phyloP scores from a whole-genome alignment of 2,888 invertebrate species.

The Cephus nigrinus region DNA sequence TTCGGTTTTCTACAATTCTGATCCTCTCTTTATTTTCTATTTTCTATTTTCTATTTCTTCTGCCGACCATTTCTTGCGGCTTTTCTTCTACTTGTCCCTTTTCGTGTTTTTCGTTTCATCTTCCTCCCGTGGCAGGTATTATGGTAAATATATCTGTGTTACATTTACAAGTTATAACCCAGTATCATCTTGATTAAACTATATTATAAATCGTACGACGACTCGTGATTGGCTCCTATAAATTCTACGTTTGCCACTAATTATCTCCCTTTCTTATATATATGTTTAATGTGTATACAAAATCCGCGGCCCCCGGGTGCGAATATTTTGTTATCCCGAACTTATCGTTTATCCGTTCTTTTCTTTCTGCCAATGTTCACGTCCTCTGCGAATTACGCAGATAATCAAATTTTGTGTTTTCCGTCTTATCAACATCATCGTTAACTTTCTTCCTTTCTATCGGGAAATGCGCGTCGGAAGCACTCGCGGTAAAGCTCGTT shows the following conservation, averaged over 20 bases:
- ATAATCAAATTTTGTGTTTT: too few species aligned
- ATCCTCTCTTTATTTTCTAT: slow-evolving; percentile 22
- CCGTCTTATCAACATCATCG: too few species aligned
- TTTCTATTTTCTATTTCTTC: not conserved
- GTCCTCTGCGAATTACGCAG: too few species aligned
- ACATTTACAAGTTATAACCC: slow-evolving; percentile 1
- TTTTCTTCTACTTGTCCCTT: too few species aligned
- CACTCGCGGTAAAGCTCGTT: slow-evolving; percentile 57
- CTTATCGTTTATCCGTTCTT: too few species aligned
- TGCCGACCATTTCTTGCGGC: not conserved
- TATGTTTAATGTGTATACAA: slow-evolving; percentile 26
- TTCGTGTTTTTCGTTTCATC: too few species aligned
- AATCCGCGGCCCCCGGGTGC: slow-evolving; percentile 36
- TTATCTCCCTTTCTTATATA: slow-evolving; percentile 14
- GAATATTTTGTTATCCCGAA: not conserved
- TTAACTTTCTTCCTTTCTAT: too few species aligned
- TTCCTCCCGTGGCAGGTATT: too few species aligned
- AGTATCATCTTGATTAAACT: slow-evolving; percentile 1
- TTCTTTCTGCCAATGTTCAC: too few species aligned
- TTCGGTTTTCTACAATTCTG: slow-evolving; percentile 4
- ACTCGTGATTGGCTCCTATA: slow-evolving; percentile 34
- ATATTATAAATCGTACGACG: not conserved
- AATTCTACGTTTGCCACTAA: slow-evolving; percentile 43
- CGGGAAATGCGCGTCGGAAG: slow-evolving; percentile 19
- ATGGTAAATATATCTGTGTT: not conserved